Conservation (phyloP, 1,140 invertebrate species). For the Medauroidea extradentata region DNA sequence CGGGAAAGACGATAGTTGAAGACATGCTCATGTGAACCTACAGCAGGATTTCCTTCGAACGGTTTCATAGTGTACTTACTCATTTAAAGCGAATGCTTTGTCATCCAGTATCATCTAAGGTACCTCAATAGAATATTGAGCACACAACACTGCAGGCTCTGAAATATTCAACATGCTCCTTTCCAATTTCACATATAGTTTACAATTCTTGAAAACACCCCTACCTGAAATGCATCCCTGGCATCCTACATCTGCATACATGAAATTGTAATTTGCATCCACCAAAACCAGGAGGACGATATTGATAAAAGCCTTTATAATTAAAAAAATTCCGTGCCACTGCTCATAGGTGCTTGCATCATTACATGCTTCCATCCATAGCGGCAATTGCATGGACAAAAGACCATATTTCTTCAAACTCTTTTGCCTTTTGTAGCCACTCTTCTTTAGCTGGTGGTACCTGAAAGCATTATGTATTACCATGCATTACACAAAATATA, state of each 20-base stretch:
- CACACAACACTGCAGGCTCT: neutral
- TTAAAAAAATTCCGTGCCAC: conserved; percentile 28
- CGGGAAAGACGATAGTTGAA: neutral
- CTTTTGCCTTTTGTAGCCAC: too few species aligned
- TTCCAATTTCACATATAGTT: neutral
- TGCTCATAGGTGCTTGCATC: too few species aligned
- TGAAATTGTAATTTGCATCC: conserved; percentile 32
- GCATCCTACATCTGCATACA: conserved; percentile 27
- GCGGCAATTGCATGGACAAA: too few species aligned
- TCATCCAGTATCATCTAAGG: neutral
- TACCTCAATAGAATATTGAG: neutral
- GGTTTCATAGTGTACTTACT: neutral
- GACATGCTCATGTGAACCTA: neutral
- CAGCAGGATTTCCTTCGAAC: neutral
- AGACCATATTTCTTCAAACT: too few species aligned
- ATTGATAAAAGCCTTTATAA: conserved; percentile 21
- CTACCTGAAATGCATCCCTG: conserved; percentile 27
- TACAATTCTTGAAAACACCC: conserved; percentile 20
- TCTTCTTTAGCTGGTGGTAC: too few species aligned
- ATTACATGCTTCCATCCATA: too few species aligned
- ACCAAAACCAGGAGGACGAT: conserved; percentile 32
- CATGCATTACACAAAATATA: too few species aligned
- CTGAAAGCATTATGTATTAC: too few species aligned
- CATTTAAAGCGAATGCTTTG: neutral
- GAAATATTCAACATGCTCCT: neutral